Base-by-base conservation (phyloP, 2,113 vertebrate genomes). In the Elachura formosa region DNA sequence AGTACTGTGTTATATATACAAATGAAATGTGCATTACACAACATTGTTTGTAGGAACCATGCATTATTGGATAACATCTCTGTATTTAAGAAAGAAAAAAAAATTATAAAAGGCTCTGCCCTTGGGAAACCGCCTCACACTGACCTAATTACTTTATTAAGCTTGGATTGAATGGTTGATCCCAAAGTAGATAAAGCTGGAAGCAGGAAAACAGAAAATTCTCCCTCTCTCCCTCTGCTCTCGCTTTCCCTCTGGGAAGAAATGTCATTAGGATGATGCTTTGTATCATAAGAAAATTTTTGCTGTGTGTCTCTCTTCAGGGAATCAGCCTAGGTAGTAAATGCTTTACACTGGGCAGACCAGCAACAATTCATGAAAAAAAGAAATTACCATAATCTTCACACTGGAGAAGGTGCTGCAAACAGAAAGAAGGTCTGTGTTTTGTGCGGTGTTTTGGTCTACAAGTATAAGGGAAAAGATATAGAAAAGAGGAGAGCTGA, bases 81-180 rank as follows among this genome's bases (percentile, higher is more conserved):
- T 62, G 28, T 41, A 72, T 89, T 93, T 91, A 96, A 92, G 84
- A 89, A 93, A 89, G 80, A 92, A 89, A 29, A 92, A 71, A 96
- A 87, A 83, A 88, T 66, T 95, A 62, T 54, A 64, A 67, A 94
- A 80, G 33, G 40, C 56, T 94, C 56, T 90, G 89, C 76, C 87
- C 80, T 91, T 94, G 83, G 95, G 94, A 95, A 94, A 78, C 64
- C 23, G 45, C 59, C 91, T 93, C 12, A 19, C 80, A 49, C n/a
- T 95, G 94, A 96, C 91, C 94, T 92, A 93, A 95, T 96, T 96
- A 95, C 68, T 86, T 95, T 88, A 95, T 95, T 96, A 94, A 95
- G 89, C 93, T 90, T 90, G 89, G 93, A 94, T 82, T 97, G 89
- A 87, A 84, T 82, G 67, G 80, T 84, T 97, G 96, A 96, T 93